A percentile compares a stretch with the other conserved stretches of the same genome.
Conservation (phyloP, 2,113 vertebrate species). For the Sarotherodon lohbergeri region DNA sequence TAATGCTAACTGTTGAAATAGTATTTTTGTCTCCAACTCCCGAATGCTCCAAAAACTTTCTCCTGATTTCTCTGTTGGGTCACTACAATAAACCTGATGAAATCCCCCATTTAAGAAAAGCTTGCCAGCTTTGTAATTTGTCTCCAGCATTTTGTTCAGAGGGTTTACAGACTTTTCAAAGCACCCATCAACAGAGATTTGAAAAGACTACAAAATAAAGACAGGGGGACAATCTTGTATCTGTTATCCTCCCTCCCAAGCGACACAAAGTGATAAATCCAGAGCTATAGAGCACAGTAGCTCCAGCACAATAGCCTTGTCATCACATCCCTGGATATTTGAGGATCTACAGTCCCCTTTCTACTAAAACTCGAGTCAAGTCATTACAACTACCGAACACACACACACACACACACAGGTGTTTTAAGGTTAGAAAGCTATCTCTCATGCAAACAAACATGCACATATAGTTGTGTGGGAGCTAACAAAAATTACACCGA, state of each 20-base stretch:
- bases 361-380: background rate
- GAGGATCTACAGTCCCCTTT: slow-evolving; percentile 5
- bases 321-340: slow-evolving; percentile 23
- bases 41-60: background rate
- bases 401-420: background rate
- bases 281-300: slow-evolving; percentile 3
- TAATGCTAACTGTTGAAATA: background rate
- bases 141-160: slow-evolving; percentile 2
- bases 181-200: slow-evolving; percentile 48
- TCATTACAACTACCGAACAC: background rate
- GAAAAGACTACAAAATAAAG: slow-evolving; percentile 1
- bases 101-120: slow-evolving; percentile 22
- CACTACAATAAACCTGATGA: slow-evolving; percentile 1
- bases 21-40: background rate
- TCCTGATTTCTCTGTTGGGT: background rate
- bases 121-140: background rate
- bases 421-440: background rate
- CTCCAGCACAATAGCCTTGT: slow-evolving; percentile 50
- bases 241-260: background rate
- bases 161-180: slow-evolving; percentile 34
- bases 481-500: background rate
- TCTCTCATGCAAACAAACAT: background rate
- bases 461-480: background rate
- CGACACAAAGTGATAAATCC: slow-evolving; percentile 21
- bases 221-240: background rate